These are phyloP conservation scores for Apis laboriosa DNA, from an alignment of 1,140 invertebrate genomes.

Conservation along the genomic window DNA sequence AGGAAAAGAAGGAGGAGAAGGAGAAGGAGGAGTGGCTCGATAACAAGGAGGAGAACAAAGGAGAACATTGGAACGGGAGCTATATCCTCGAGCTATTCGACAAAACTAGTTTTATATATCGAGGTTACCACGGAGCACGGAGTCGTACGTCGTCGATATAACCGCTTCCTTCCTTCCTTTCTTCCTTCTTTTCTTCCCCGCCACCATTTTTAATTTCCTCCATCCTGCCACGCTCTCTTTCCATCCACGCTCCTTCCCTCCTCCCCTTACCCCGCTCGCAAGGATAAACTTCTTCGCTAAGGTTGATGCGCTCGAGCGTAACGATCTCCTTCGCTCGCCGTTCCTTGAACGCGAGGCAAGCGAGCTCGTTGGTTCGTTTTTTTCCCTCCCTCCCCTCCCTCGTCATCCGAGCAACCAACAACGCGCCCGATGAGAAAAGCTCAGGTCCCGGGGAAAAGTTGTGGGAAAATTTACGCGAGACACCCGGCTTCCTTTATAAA, in stretches of 20 bases:
- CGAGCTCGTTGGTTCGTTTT: constrained; percentile 26
- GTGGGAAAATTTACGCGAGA: constrained; percentile 41
- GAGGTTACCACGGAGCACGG: constrained; percentile 27
- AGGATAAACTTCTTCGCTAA: constrained; percentile 36
- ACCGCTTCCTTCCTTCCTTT: not conserved
- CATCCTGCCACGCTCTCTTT: not conserved
- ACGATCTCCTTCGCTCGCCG: constrained; percentile 42
- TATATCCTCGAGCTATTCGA: constrained; percentile 35
- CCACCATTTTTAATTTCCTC: not conserved
- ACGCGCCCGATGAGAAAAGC: constrained; percentile 56
- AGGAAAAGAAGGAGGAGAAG: not conserved
- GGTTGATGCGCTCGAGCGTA: constrained; percentile 55
- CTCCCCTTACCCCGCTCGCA: not conserved
- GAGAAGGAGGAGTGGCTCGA: constrained; percentile 1
- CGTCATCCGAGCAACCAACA: not conserved
- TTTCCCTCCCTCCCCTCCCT: not conserved
- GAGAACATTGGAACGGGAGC: constrained; percentile 9
- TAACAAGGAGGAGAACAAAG: constrained; percentile 37
- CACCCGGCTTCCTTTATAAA: constrained; percentile 58
- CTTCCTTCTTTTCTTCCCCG: constrained; percentile 16
- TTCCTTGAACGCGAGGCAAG: constrained; percentile 2
- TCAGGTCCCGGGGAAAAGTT: constrained; percentile 12
- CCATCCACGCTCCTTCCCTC: not conserved
- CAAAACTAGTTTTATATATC: constrained; percentile 51
- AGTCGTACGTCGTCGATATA: constrained; percentile 26